These are phyloP conservation scores for Megaustenia siamemsis DNA, from an alignment of 2,888 invertebrate species.

Conservation along the genomic window DNA sequence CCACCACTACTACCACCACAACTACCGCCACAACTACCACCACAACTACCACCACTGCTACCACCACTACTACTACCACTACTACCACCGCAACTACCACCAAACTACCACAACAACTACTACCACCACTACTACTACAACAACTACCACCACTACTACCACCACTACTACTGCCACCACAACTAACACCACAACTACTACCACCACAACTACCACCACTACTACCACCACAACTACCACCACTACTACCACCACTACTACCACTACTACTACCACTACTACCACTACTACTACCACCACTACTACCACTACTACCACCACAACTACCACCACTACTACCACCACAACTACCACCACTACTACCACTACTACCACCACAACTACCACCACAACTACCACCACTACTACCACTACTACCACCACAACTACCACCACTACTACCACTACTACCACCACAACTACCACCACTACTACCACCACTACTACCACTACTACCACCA, in stretches of 20 bases:
- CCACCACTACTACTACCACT: neutral
- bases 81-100: no score
- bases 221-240: conserved; percentile 14
- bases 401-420: no score
- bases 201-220: neutral
- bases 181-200: no score
- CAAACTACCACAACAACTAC: no score
- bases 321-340: no score
- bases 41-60: neutral
- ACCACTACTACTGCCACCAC: conserved; percentile 31
- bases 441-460: no score
- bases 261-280: conserved; percentile 10
- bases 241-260: conserved; percentile 23
- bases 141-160: conserved; percentile 4
- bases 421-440: no score
- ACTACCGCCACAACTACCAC: no score
- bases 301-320: no score
- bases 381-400: conserved; percentile 23
- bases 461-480: conserved; percentile 6
- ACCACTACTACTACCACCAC: neutral
- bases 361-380: neutral
- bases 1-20: no score
- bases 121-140: neutral
- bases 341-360: no score
- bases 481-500: neutral